Conservation (phyloP, 2,797 vertebrate genomes). For the Ctenopoma kingsleyae region DNA sequence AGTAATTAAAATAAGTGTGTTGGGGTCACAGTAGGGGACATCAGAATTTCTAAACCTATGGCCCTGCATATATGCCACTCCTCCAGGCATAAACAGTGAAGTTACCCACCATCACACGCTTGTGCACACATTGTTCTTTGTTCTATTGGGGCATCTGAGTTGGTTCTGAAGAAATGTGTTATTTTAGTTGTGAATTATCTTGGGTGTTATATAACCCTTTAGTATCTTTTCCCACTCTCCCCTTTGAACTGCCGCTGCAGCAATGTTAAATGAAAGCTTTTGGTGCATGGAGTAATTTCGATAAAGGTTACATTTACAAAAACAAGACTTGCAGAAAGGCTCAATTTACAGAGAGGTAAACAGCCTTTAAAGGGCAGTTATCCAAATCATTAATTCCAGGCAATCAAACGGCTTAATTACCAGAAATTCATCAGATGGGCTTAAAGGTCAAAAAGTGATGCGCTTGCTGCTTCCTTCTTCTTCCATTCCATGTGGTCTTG, state of each 20-base stretch:
- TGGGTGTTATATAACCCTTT: conserved; percentile 65
- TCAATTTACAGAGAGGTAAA: conserved; percentile 90
- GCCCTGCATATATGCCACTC: conserved; percentile 5
- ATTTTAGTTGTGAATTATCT: conserved; percentile 68
- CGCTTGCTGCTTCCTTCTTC: conserved; percentile 81
- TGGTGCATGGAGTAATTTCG: conserved; percentile 87
- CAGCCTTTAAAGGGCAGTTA: conserved; percentile 92
- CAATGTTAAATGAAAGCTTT: conserved; percentile 85
- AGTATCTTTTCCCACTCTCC: conserved; percentile 66
- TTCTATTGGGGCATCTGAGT: conserved; percentile 40
- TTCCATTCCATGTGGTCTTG: conserved; percentile 81
- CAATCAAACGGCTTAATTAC: conserved; percentile 91
- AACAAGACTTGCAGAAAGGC: conserved; percentile 89
- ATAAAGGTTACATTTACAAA: conserved; percentile 90
- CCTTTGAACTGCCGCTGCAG: conserved; percentile 72
- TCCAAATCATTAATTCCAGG: conserved; percentile 90
- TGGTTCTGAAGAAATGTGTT: conserved; percentile 48
- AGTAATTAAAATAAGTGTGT: background rate
- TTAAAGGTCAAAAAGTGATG: conserved; percentile 91
- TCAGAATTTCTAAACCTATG: conserved; percentile 7
- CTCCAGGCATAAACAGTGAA: conserved; percentile 20
- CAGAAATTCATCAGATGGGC: conserved; percentile 91
- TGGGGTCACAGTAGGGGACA: background rate
- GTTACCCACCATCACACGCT: conserved; percentile 5
- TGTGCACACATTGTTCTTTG: conserved; percentile 11